Conservation (phyloP, 2,888 invertebrate species). For the Oscheius sp. region DNA sequence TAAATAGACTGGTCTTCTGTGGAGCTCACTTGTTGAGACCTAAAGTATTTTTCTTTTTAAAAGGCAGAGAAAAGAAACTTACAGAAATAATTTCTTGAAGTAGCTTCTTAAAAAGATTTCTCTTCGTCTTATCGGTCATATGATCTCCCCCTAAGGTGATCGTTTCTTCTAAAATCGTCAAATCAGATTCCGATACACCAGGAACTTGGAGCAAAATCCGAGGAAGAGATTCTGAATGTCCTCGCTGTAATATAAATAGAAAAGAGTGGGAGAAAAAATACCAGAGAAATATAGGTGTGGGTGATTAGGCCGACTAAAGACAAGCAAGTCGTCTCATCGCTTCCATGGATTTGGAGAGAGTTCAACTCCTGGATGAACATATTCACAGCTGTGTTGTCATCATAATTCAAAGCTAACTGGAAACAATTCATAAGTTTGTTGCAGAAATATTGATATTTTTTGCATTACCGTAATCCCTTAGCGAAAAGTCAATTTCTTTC, state of each 20-base stretch:
- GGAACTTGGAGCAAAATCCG: constrained; percentile 27
- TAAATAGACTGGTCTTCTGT: constrained; percentile 27
- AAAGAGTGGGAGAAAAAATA: not conserved
- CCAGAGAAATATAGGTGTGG: constrained; percentile 22
- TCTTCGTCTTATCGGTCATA: constrained; percentile 44
- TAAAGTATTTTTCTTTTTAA: not conserved
- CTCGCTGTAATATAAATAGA: constrained; percentile 18
- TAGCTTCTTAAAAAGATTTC: constrained; percentile 53
- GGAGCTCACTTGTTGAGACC: constrained; percentile 14
- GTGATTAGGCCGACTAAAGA: constrained; percentile 20
- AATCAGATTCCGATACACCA: not conserved
- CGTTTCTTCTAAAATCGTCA: constrained; percentile 14
- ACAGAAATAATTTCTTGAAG: constrained; percentile 46
- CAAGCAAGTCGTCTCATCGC: constrained; percentile 2
- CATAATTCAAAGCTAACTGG: constrained; percentile 8
- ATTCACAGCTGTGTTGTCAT: constrained; percentile 16
- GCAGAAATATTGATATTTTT: no score
- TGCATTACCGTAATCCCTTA: not conserved
- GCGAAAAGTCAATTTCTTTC: not conserved
- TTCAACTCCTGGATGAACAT: constrained; percentile 12
- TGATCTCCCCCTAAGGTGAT: constrained; percentile 27
- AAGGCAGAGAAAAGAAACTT: constrained; percentile 18
- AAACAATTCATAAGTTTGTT: no score
- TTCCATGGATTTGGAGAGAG: constrained; percentile 30
- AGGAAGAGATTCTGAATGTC: constrained; percentile 19